phyloP scores from a whole-genome alignment of 2,113 vertebrate species.

The Anarhynchus alexandrinus region DNA sequence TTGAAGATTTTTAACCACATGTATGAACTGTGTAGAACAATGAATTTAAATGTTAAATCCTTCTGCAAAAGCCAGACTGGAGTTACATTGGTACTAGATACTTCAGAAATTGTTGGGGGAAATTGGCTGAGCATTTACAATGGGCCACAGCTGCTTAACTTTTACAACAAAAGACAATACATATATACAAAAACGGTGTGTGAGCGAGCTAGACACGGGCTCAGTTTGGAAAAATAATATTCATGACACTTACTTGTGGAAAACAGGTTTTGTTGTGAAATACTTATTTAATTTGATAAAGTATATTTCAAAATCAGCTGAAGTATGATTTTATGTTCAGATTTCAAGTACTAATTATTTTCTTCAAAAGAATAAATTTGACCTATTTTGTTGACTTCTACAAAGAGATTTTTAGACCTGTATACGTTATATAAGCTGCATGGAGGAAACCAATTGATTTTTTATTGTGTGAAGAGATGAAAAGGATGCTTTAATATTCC shows the following conservation, averaged over 20 bases:
- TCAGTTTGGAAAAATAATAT: neutral
- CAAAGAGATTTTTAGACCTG: neutral
- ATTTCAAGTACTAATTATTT: neutral
- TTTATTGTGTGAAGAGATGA: neutral
- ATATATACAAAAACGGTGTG: neutral
- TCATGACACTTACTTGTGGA: neutral
- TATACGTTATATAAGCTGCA: neutral
- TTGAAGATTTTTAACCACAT: neutral
- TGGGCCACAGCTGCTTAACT: neutral
- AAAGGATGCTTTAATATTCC: neutral
- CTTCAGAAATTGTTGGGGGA: neutral
- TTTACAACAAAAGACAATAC: neutral
- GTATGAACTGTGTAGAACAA: neutral
- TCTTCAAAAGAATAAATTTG: neutral
- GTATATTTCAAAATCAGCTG: neutral
- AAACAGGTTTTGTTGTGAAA: neutral
- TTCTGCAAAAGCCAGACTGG: neutral
- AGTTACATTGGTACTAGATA: rapidly evolving
- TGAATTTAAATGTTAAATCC: neutral
- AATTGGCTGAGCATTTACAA: neutral
- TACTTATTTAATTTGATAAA: neutral
- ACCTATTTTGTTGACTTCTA: neutral
- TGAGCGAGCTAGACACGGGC: neutral
- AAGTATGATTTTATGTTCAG: neutral
- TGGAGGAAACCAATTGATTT: neutral